A percentile compares a stretch with the other conserved stretches of the same genome.
Evolutionary conservation across 2,888 invertebrate species (phyloP).

Genomic region (Acleris emargana): DNA sequence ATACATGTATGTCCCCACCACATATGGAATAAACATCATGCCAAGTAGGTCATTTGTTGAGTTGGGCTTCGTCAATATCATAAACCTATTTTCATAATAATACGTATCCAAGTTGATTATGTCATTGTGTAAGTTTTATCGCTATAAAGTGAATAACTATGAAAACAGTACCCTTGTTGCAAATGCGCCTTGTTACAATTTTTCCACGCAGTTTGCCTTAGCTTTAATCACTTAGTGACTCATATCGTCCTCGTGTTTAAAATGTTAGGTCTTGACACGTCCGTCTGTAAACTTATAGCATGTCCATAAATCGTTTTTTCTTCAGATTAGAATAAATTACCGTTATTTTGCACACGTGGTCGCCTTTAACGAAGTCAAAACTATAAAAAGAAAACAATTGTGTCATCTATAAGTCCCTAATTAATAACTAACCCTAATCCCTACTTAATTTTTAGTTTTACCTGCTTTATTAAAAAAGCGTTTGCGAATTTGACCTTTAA

Average conservation of each 20-base stretch:
- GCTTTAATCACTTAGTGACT: slow-evolving; percentile 17
- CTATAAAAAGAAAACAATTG: no score
- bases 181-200: slow-evolving; percentile 1
- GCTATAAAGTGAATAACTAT: slow-evolving; percentile 13
- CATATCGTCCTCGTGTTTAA: not conserved
- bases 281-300: not conserved
- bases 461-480: no score
- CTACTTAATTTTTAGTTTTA: no score
- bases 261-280: not conserved
- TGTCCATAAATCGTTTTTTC: no score
- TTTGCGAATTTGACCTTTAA: no score
- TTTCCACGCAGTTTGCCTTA: slow-evolving; percentile 14
- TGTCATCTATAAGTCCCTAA: no score
- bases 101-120: not conserved
- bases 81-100: slow-evolving; percentile 1
- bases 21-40: no score
- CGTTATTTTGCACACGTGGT: no score
- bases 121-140: slow-evolving; percentile 14
- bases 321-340: no score
- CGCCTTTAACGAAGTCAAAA: no score
- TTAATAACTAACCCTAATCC: no score
- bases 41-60: not conserved
- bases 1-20: not conserved
- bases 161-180: slow-evolving; percentile 17
- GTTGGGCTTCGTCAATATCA: not conserved